Evolutionary conservation across 2,113 vertebrate species (phyloP).

Genomic region (Bostrychus sinensis): DNA sequence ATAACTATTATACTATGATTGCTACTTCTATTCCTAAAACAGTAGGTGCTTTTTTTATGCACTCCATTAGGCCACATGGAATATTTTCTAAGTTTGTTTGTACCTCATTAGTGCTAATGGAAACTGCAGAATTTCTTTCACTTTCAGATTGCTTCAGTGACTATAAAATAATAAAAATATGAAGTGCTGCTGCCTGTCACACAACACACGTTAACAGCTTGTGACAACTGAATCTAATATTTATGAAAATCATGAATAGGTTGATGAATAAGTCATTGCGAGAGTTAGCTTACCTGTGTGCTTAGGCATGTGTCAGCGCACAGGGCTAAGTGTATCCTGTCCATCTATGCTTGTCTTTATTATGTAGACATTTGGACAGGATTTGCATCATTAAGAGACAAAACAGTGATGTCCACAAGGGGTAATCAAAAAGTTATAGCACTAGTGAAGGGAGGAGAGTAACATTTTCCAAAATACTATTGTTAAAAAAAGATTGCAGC

Average conservation of each 20-base stretch:
- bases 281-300: conserved; percentile 5
- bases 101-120: background rate
- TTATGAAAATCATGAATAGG: conserved; percentile 16
- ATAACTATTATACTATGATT: too few relatives aligned
- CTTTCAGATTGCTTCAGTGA: background rate
- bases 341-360: background rate
- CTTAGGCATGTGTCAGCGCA: background rate
- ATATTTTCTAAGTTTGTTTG: background rate
- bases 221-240: conserved; percentile 27
- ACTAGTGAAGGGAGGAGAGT: too few relatives aligned
- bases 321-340: too few relatives aligned
- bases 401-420: too few relatives aligned
- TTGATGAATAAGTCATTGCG: conserved; percentile 37
- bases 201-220: background rate
- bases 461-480: too few relatives aligned
- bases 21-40: too few relatives aligned
- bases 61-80: background rate
- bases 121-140: background rate
- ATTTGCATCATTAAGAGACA: too few relatives aligned
- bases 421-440: too few relatives aligned
- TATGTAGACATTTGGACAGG: background rate
- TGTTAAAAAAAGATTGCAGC: too few relatives aligned
- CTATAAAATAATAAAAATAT: background rate
- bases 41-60: too few relatives aligned
- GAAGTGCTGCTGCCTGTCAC: background rate